These are phyloP conservation scores for Stichopus chloronotus DNA, from an alignment of 35 echinoderm and acorn worm species.

Conservation along the genomic window DNA sequence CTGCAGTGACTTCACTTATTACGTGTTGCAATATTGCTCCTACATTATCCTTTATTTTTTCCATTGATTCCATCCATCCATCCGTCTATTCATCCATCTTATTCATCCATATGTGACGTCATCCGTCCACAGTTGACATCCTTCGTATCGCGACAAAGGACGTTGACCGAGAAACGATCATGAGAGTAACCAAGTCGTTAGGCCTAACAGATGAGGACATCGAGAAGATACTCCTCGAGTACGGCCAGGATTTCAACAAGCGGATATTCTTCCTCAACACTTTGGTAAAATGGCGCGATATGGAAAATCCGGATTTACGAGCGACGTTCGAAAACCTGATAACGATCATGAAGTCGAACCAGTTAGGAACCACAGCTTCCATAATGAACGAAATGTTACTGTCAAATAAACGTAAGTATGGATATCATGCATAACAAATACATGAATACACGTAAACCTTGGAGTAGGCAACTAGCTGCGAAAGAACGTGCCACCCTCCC, in stretches of 20 bases:
- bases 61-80: neutral
- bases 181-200: slow-evolving; percentile 59
- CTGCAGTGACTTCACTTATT: too few species aligned
- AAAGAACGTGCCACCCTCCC: too few species aligned
- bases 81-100: neutral
- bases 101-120: neutral
- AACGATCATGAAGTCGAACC: slow-evolving; percentile 61
- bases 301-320: slow-evolving; percentile 26
- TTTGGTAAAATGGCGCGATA: slow-evolving; percentile 80
- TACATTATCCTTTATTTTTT: too few species aligned
- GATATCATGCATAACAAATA: neutral
- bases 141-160: slow-evolving; percentile 86
- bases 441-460: neutral
- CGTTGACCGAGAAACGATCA: slow-evolving; percentile 76
- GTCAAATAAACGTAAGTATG: slow-evolving; percentile 82
- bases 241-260: slow-evolving; percentile 94
- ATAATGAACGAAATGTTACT: slow-evolving; percentile 82
- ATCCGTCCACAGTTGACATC: slow-evolving; percentile 65
- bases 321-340: slow-evolving; percentile 80
- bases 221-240: slow-evolving; percentile 60
- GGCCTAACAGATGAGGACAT: slow-evolving; percentile 77
- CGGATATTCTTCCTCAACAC: slow-evolving; percentile 78
- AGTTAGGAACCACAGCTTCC: slow-evolving; percentile 66
- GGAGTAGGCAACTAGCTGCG: too few species aligned
- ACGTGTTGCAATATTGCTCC: too few species aligned